Percentiles rank a stretch among this genome's conserved stretches.
phyloP scores from a whole-genome alignment of 2,113 vertebrate species.

The Crotalus tigris region DNA sequence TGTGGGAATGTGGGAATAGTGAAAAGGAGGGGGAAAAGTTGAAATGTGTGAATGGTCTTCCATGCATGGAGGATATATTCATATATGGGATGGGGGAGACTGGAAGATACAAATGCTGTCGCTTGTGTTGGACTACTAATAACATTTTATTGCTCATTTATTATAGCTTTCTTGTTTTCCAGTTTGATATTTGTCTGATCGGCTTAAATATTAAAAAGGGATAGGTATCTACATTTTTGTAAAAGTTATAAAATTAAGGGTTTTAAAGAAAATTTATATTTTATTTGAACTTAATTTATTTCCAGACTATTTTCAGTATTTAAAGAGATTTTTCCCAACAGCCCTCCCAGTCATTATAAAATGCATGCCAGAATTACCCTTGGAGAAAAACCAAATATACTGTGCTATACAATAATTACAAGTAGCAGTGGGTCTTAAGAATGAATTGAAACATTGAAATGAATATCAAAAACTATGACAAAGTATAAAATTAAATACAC shows the following conservation, averaged over 20 bases:
- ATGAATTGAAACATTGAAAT: background rate
- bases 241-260: background rate
- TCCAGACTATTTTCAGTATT: background rate
- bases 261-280: background rate
- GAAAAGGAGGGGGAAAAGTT: background rate
- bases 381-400: background rate
- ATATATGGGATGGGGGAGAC: background rate
- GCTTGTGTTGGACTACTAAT: background rate
- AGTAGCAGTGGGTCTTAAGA: background rate
- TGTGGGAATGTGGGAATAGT: background rate
- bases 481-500: background rate
- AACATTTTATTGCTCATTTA: background rate
- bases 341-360: background rate
- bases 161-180: background rate
- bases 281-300: background rate
- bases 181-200: background rate
- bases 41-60: background rate
- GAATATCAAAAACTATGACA: background rate
- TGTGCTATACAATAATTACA: background rate
- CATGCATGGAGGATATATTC: background rate
- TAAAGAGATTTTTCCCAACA: background rate
- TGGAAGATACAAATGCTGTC: background rate
- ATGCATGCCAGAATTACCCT: background rate
- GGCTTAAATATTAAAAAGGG: background rate
- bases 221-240: background rate